Conservation (phyloP, 2,113 vertebrate species). For the Caretta caretta region DNA sequence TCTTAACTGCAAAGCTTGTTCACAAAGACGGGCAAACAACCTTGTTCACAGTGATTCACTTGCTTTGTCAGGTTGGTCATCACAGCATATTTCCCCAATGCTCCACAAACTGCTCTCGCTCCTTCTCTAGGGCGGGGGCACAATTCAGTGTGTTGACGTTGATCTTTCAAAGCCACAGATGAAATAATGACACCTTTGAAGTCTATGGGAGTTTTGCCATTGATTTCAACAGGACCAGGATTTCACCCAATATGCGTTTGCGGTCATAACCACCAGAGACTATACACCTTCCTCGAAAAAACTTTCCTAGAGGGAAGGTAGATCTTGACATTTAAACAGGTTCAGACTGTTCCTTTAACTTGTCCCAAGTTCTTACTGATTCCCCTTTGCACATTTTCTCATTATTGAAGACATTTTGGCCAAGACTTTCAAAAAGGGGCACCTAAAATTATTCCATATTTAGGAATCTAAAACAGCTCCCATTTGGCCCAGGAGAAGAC, state of each 20-base stretch:
- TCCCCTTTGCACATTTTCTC: slow-evolving; percentile 50
- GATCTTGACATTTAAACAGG: not conserved
- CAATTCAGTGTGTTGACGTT: not conserved
- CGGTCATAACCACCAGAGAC: not conserved
- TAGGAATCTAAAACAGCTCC: not conserved
- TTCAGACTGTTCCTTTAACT: slow-evolving; percentile 41
- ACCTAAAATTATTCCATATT: not conserved
- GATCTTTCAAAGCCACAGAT: not conserved
- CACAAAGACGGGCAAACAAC: not conserved
- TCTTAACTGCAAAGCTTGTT: not conserved
- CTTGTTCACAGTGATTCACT: not conserved
- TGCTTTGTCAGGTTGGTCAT: not conserved
- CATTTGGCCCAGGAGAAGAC: not conserved
- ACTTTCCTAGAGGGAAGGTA: slow-evolving; percentile 44
- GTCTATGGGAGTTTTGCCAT: not conserved
- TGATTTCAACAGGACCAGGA: not conserved
- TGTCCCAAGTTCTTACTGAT: slow-evolving; percentile 20
- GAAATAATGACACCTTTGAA: not conserved
- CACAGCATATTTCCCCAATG: not conserved
- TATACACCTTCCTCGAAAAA: slow-evolving; percentile 35
- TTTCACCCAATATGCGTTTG: not conserved
- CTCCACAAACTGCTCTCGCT: not conserved
- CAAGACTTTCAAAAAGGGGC: slow-evolving; percentile 47
- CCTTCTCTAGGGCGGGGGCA: slow-evolving; percentile 7
- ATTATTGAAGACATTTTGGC: slow-evolving; percentile 25